These are phyloP conservation scores for Phymanthus crucifer DNA, from an alignment of 92 coral and sea anemone genomes.

Conservation along the genomic window DNA sequence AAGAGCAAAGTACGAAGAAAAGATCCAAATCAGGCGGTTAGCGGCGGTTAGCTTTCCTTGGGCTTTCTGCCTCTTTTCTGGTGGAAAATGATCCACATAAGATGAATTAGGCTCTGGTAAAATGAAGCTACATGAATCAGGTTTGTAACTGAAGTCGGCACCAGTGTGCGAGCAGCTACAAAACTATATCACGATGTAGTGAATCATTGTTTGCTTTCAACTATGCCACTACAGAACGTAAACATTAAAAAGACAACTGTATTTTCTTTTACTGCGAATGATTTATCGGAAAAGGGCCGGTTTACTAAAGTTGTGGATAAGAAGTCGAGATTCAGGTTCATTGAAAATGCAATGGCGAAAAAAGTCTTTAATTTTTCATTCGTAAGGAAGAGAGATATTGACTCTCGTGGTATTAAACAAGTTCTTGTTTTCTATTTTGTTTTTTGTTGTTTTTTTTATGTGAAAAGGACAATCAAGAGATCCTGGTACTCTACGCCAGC, in stretches of 20 bases:
- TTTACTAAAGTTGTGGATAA: too few relatives aligned
- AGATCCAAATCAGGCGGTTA: neutral
- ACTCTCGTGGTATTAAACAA: neutral
- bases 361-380: neutral
- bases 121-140: neutral
- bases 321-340: too few relatives aligned
- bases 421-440: neutral
- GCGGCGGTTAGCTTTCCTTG: neutral
- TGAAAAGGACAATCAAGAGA: conserved; percentile 34
- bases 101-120: neutral
- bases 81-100: neutral
- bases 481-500: conserved; percentile 78
- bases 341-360: too few relatives aligned
- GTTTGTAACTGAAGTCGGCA: neutral
- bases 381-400: neutral
- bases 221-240: too few relatives aligned
- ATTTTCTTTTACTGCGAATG: too few relatives aligned
- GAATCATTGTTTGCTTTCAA: too few relatives aligned
- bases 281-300: too few relatives aligned
- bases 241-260: too few relatives aligned
- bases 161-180: neutral
- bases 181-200: neutral
- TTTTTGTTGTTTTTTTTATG: conserved; percentile 19
- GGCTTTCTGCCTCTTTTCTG: neutral
- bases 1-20: neutral